phyloP scores from a whole-genome alignment of 2,113 vertebrate species.

The Pungitius pungitius region DNA sequence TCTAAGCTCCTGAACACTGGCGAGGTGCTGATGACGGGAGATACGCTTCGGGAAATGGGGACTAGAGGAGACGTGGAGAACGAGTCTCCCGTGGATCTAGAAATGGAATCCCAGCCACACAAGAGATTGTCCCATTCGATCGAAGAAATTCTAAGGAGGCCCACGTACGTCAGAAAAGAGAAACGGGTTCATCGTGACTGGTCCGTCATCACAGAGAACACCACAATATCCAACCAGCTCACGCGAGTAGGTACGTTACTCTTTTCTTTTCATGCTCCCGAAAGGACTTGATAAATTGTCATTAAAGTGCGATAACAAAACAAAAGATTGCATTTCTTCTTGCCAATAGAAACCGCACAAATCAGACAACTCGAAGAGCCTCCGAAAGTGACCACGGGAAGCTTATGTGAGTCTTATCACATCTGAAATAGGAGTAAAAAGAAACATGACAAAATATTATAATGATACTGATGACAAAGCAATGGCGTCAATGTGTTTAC shows the following conservation, averaged over 20 bases:
- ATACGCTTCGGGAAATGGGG: slow-evolving; percentile 39
- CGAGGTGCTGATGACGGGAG: slow-evolving; percentile 11
- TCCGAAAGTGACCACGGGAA: slow-evolving; percentile 8
- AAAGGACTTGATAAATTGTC: not conserved
- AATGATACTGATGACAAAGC: not conserved
- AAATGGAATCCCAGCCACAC: slow-evolving; percentile 9
- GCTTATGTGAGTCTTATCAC: slow-evolving; percentile 25
- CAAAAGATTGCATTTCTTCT: not conserved
- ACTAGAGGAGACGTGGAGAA: slow-evolving; percentile 27
- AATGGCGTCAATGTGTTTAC: not conserved
- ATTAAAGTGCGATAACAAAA: not conserved
- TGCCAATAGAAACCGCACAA: slow-evolving; percentile 39
- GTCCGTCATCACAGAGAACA: slow-evolving; percentile 65
- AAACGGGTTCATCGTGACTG: slow-evolving; percentile 22
- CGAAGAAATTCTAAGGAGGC: slow-evolving; percentile 71
- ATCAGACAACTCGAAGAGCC: slow-evolving; percentile 15
- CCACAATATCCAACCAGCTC: slow-evolving; percentile 14
- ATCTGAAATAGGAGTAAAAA: not conserved
- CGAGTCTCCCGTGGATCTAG: slow-evolving; percentile 10
- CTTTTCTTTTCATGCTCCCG: not conserved
- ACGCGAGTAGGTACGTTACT: slow-evolving; percentile 43
- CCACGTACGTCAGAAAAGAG: slow-evolving; percentile 35
- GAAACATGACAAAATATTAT: not conserved
- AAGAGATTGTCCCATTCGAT: slow-evolving; percentile 68
- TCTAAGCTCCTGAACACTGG: not conserved